Base-by-base conservation (phyloP, 2,888 invertebrate genomes). In the Dromius quadrimaculatus region DNA sequence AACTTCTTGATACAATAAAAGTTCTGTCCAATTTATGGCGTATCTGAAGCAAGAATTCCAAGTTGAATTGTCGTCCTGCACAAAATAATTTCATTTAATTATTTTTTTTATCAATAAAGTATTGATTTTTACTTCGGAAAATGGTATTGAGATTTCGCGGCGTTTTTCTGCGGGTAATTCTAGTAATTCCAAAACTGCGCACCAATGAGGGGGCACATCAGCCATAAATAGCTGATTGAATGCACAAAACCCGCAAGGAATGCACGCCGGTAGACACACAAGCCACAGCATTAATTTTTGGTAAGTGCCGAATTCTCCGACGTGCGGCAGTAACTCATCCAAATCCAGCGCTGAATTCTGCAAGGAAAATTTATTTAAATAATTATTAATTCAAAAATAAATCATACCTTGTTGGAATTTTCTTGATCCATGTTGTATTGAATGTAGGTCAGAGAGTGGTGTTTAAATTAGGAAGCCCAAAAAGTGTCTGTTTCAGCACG, bases 191-290 rank as follows among this genome's bases (percentile, higher is more conserved):
- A 92, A 91, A 19, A 93, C 87, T 72, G 82, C 85, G 79, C 95
- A 96, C 93, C 95, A 95, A 83, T 95, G 92, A 43, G 91, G 89
- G 0, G 95, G 95, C 32, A 90, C 88, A 76, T 94, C 92, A 2
- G 94, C 89, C 92, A 96, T 94, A 83, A 97, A 96, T 34, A 96
- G 86, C 83, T 95, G 95, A 84, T 94, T 95, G 83, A 96, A 95
- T 2, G 95, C 95, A 81, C 94, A 92, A 83, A 94, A 95, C 23
- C 94, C 95, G 78, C 95, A 94, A 0, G 95, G 94, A 76, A 96
- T 87, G 78, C 95, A 94, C 1, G 95, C 94, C 11, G 95, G 93
- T 72, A 95, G 84, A 77, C 95, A 94, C 71, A 97, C 91, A 63
- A 95, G 86, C 89, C 94, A 94, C 17, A 94, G 84, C 72, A 95